Evolutionary conservation across 2,797 vertebrate genomes (phyloP), one percentile per base, ranked within the genome.

Genomic region (Trematomus bernacchii): DNA sequence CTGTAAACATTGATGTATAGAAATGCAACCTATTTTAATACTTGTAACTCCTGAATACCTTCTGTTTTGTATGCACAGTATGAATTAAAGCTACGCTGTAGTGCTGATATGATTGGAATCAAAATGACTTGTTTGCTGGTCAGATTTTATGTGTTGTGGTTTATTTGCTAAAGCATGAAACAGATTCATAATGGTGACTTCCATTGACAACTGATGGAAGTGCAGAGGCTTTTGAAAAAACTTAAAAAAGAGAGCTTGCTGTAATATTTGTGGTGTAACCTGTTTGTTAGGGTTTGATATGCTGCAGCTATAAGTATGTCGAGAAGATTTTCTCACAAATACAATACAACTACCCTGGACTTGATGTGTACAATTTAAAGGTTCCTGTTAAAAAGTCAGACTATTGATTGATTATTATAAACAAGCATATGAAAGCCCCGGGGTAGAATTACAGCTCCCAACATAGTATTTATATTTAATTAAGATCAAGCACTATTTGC

Each of bases 11-110:
- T 85, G 85, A 85, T 84, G 85, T 79, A 92, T 90, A 94, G 89
- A 93, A 93, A 94, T 92, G 86, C 83, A 90, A 93, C 65, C 84
- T 94, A 90, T 93, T 92, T 92, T 91, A 92, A 90, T 93, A 91
- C 85, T 83, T 89, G 85, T 90, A 91, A 91, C 69, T 87, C 90
- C 84, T 92, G 89, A 87, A 90, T 82, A 92, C 50, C 67, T 77
- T 89, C 79, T 93, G 92, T 94, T 95, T 91, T 94, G 83, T 94
- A 93, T 92, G 90, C 91, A 92, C 78, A 87, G 83, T 87, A 77
- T 90, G 90, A 92, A 94, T 93, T 91, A 93, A 93, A 95, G 82
- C 84, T 89, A 88, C 87, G 84, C 85, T 91, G 83, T 92, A 94
- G 88, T 87, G 85, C 87, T 85, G 62, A 71, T 73, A 57, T 66